Base-by-base conservation (phyloP, 2,797 vertebrate genomes). In the Alca torda region DNA sequence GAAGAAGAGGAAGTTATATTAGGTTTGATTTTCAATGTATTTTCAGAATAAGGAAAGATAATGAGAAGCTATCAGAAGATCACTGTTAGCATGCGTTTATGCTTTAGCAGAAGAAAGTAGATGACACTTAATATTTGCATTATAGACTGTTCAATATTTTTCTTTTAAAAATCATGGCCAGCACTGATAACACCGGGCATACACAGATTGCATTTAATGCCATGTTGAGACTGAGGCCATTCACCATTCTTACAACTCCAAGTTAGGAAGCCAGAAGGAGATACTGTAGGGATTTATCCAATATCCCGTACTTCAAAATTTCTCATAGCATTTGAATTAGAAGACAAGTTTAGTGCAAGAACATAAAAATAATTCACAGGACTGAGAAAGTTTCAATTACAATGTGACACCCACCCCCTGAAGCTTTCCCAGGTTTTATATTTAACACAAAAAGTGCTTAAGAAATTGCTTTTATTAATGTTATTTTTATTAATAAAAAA, bases 401-500 rank as follows among this genome's bases (percentile, higher is more conserved):
- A 11, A 78, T 51, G 48, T 23, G 17, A 59, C 33, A 46, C 7
- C 18, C 25, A 57, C 10, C 4, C 9, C 26, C 26, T 26, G 54
- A 61, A 90, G 39, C 24, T 63, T n/a, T 80, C 21, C 15, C 0
- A 0, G 30, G 11, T 43, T 50, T 60, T 68, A 3, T 76, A 50
- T 48, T 89, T 87, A 53, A 72, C 28, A 69, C 8, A 69, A 5
- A 61, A 68, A 90, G 10, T 10, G 2, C 23, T 54, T 13, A 83
- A 43, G 41, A 63, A 65, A 60, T 37, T 20, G 0, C 6, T 6
- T 53, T 84, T 69, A 75, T 46, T 33, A 56, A 56, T 23, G 16
- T 39, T 84, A 39, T 23, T 91, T 82, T 65, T 56, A 78, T 54
- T 48, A 93, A 67, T 56, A 89, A 84, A 89, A 90, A 78, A 24